Evolutionary conservation across 2,888 invertebrate species (phyloP).

Genomic region (Melanostoma scalare): DNA sequence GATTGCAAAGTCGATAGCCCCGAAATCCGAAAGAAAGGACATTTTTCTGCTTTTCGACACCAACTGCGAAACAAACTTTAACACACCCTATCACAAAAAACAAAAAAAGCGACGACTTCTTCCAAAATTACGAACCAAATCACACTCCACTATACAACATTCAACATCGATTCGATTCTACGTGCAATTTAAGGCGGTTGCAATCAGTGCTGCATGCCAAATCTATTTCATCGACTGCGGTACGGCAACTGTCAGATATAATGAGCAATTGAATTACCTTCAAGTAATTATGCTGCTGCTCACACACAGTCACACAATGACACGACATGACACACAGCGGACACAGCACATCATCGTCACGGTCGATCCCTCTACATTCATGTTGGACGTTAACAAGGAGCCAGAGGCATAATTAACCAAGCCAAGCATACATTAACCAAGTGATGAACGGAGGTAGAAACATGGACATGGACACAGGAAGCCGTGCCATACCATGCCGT

Average conservation of each 20-base stretch:
- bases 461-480: slow-evolving; percentile 41
- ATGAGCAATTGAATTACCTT: slow-evolving; percentile 69
- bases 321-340: slow-evolving; percentile 68
- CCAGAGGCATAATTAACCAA: slow-evolving; percentile 62
- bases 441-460: slow-evolving; percentile 54
- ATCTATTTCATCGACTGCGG: slow-evolving; percentile 25
- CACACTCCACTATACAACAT: not conserved
- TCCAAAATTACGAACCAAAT: no score
- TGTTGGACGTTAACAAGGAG: slow-evolving; percentile 52
- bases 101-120: no score
- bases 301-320: slow-evolving; percentile 52
- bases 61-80: no score
- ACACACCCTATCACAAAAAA: no score
- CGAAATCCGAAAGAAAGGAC: no score
- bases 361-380: slow-evolving; percentile 21
- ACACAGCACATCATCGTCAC: slow-evolving; percentile 45
- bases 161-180: slow-evolving; percentile 26
- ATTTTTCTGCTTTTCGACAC: no score
- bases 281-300: slow-evolving; percentile 68
- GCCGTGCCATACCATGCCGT: not conserved
- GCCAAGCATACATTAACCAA: slow-evolving; percentile 55
- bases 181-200: slow-evolving; percentile 10
- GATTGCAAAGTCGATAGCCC: no score
- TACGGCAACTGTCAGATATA: slow-evolving; percentile 48
- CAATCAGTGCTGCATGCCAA: slow-evolving; percentile 56